Base-by-base conservation (phyloP, 2,797 vertebrate species). In the Salarias fasciatus region DNA sequence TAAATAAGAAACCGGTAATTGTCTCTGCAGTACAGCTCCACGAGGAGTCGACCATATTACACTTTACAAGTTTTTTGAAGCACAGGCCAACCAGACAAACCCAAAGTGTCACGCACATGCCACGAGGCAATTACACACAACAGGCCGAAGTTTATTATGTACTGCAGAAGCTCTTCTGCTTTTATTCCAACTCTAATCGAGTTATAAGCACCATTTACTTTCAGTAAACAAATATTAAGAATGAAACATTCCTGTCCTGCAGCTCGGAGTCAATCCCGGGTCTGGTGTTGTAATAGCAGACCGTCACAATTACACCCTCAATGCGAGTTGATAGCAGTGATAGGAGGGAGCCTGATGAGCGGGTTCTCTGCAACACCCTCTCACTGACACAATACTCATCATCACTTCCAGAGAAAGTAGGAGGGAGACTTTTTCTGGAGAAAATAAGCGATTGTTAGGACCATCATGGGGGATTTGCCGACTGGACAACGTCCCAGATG, bases 381-480 rank as follows among this genome's bases (percentile, higher is more conserved):
- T 24, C 24, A 24, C 18, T 24, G 18, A 24, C 18, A 24, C 18
- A 24, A 18, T 24, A 24, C 18, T 24, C 18, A 24, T 24, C 18
- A 24, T 50, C 15, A 51, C 61, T 54, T 15, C 38, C 5, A 31
- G 48, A 62, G 41, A 49, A 50, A 41, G 31, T 2, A 24, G 4
- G 15, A 18, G 5, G 36, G 11, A 40, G 33, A n/a, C 4, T 8
- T 8, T 15, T 37, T 11, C 3, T 11, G 14, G 8, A 29, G 13
- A 57, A 62, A 47, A 52, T 24, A 24, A n/a, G 18, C 24, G 18
- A 30, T 15, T 4, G 30, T 2, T 35, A 29, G 51, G 9, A 3
- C 1, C 35, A 7, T 18, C n/a, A 8, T 29, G 8, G 11, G 2
- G 11, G 8, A 8, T 3, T 7, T 9, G 41, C 24, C 10, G 13